Base-by-base conservation (phyloP, 2,888 invertebrate genomes). In the Patella caerulea region DNA sequence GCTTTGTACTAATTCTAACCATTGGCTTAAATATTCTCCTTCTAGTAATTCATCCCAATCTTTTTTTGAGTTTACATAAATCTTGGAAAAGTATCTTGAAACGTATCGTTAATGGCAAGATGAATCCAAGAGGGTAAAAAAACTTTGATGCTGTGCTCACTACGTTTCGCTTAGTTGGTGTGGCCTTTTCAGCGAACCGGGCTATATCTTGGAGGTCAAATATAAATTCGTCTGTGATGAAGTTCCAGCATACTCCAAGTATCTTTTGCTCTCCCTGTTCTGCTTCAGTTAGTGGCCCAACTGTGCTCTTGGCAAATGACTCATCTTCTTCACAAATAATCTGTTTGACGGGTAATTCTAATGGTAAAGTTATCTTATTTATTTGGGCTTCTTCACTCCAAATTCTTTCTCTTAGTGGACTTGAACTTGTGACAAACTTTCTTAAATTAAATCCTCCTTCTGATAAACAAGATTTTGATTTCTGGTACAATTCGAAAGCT, bases 311-410 rank as follows among this genome's bases (percentile, higher is more conserved):
- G 59, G 15, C 17, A 59, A 59, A 59, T 9, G 59, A n/a, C 19
- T 59, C 59, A 59, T 59, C 59, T 59, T 59, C 59, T 59, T 59
- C 59, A n/a, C n/a, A 59, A 45, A 45, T 45, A 59, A n/a, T 59
- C 15, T 59, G 59, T n/a, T 59, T 15, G 17, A 19, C 9, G 14
- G n/a, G 17, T 9, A 59, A n/a, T 59, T 59, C 59, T 15, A 59
- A n/a, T 9, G 59, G 59, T n/a, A 59, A 59, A 59, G 19, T 59
- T 4, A n/a, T 5, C 19, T 15, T 59, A n/a, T 59, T 19, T n/a
- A 15, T n/a, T 15, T 59, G 59, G n/a, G 59, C 17, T 15, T 59
- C 59, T 59, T 59, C 59, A 59, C 1, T 9, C 2, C n/a, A 5
- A 19, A 59, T 59, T 59, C 59, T 2, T 19, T 59, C 59, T 12